These are phyloP conservation scores for Coenobita brevimanus DNA, from an alignment of 1,140 invertebrate species.

Conservation along the genomic window DNA sequence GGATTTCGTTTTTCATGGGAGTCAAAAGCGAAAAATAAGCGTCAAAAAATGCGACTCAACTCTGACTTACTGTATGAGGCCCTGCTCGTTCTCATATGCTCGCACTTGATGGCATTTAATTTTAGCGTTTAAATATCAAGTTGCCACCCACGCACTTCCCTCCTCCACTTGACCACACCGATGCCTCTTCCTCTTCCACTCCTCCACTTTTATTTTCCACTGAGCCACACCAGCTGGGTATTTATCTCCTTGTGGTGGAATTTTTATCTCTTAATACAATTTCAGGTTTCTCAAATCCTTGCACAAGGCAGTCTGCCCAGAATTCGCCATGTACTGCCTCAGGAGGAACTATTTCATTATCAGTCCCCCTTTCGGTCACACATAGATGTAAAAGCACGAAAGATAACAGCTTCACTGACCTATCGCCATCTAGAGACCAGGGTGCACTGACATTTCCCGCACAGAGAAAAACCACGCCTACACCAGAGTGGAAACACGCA, in stretches of 20 bases:
- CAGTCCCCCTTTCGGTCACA: neutral
- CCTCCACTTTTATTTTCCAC: no score
- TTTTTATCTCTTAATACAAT: conserved; percentile 7
- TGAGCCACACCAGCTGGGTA: no score
- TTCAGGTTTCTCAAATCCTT: conserved; percentile 17
- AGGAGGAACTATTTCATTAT: conserved; percentile 8
- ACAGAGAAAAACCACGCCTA: conserved; percentile 27
- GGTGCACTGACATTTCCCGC: conserved; percentile 38
- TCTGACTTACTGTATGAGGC: no score
- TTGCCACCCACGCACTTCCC: neutral
- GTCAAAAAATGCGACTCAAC: no score
- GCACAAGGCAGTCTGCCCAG: neutral
- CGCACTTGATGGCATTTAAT: conserved; percentile 26
- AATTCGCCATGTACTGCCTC: conserved; percentile 19
- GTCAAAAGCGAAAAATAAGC: no score
- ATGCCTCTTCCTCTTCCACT: no score
- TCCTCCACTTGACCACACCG: neutral
- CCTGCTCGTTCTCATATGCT: neutral
- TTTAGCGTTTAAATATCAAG: conserved; percentile 20
- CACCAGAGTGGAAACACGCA: conserved; percentile 1
- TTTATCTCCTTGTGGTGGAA: no score
- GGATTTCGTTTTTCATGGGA: no score
- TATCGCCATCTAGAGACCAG: neutral
- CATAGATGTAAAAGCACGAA: no score
- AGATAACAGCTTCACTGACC: neutral